phyloP scores from a whole-genome alignment of 1,140 invertebrate species.

The Thaumatotibia leucotreta region DNA sequence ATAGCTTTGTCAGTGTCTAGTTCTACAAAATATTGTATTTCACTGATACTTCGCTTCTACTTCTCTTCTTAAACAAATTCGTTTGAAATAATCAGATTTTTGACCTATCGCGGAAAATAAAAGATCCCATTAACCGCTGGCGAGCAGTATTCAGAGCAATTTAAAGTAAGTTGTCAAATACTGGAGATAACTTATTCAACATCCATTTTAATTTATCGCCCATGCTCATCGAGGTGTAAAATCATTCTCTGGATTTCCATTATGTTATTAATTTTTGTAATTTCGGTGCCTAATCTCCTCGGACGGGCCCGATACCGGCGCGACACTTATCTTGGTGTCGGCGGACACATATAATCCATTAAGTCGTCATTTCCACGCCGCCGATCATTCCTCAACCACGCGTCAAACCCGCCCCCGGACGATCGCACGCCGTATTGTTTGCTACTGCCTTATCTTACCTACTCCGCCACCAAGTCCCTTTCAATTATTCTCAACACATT shows the following conservation, averaged over 20 bases:
- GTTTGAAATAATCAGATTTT: too few species aligned
- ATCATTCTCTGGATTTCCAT: constrained; percentile 59
- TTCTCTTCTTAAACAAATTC: too few species aligned
- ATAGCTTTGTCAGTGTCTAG: too few species aligned
- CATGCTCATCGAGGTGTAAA: constrained; percentile 51
- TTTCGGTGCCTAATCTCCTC: constrained; percentile 65
- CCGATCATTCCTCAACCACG: constrained; percentile 71
- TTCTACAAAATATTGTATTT: too few species aligned
- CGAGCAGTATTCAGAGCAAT: constrained; percentile 8
- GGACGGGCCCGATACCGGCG: constrained; percentile 57
- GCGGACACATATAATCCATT: constrained; percentile 74
- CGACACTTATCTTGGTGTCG: constrained; percentile 72
- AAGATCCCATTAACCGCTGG: too few species aligned
- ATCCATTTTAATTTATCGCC: constrained; percentile 39
- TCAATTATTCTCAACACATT: constrained; percentile 26
- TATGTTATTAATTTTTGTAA: constrained; percentile 72
- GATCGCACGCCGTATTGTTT: constrained; percentile 55
- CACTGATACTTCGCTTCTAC: too few species aligned
- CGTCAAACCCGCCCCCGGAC: constrained; percentile 61
- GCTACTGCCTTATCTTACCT: constrained; percentile 63
- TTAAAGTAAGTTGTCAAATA: constrained; percentile 14
- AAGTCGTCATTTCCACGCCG: constrained; percentile 73
- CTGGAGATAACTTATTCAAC: constrained; percentile 21
- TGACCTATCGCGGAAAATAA: too few species aligned
- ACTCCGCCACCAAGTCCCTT: constrained; percentile 42